Evolutionary conservation across 2,888 invertebrate species (phyloP).

Genomic region (Melieria picta): DNA sequence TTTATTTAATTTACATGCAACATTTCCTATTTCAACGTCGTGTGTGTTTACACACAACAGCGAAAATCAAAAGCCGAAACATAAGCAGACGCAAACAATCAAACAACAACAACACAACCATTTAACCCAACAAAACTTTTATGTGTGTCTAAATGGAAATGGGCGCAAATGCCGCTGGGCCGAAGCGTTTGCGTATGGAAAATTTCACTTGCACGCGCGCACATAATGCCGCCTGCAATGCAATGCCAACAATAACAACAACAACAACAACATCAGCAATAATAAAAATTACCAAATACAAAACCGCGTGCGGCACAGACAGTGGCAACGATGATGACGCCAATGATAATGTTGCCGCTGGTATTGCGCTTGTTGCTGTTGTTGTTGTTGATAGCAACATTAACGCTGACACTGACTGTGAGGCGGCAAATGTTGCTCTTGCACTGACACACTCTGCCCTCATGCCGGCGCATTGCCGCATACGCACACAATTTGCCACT

Average conservation of each 20-base stretch:
- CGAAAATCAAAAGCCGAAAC: not conserved
- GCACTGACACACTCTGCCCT: no score
- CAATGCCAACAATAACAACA: not conserved
- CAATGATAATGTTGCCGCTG: not conserved
- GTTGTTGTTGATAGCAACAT: not conserved
- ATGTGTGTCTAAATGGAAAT: not conserved
- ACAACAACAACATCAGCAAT: slow-evolving; percentile 10
- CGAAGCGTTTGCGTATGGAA: slow-evolving; percentile 26
- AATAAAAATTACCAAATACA: no score
- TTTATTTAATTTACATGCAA: not conserved
- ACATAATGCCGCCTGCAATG: not conserved
- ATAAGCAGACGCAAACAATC: not conserved
- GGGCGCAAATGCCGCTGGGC: not conserved
- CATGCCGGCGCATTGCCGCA: no score
- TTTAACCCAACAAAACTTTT: not conserved
- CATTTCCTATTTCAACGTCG: not conserved
- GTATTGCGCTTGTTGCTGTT: slow-evolving; percentile 3
- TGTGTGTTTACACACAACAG: slow-evolving; percentile 22
- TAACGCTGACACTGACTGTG: not conserved
- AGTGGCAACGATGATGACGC: not conserved
- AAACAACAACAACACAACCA: slow-evolving; percentile 5
- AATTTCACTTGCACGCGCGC: slow-evolving; percentile 28
- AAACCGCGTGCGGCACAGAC: slow-evolving; percentile 1
- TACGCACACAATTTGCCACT: no score
- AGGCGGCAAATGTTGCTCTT: no score